Base-by-base conservation (phyloP, 2,888 invertebrate species). In the Drosophila fulvimacula region DNA sequence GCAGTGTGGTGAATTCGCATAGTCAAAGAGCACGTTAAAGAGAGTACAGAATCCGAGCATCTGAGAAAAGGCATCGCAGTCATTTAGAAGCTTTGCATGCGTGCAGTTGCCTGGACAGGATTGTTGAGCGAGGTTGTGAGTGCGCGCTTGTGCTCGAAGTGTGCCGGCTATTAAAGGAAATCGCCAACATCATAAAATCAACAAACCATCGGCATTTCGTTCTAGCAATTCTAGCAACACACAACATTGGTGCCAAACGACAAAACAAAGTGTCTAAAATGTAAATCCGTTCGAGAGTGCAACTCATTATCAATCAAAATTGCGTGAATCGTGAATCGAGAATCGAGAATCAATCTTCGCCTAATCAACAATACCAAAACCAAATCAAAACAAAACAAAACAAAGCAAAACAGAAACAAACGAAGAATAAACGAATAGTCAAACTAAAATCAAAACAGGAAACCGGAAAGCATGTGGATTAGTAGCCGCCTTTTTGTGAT, bases 391-490 rank as follows among this genome's bases (percentile, higher is more conserved):
- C 15, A 38, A 52, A 15, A 19, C 19, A 34, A 51, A 53, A 32
- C 38, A 68, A 68, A 62, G 19, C 49, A 27, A 39, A 51, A 60
- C 46, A 42, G 36, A 65, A 61, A 56, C 44, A 59, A 64, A 59
- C 58, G 30, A 62, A 27, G 27, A 49, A 53, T 32, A 58, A 66
- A 58, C 62, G 27, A 63, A 24, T 65, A 69, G 63, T 67, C 62
- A 3, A 69, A 77, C 68, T 77, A 74, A 77, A 84, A 88, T 65
- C 81, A 83, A 81, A 83, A 86, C 89, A 86, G 70, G 89, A 89
- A 84, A 69, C 78, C 86, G 88, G 82, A 88, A 91, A 92, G 83
- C 91, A 92, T 92, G 92, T 91, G 92, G 92, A 92, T 92, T 92
- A 92, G 92, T 91, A 92, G 92, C 88, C 91, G 92, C 91, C 84